Conservation (phyloP, 2,113 vertebrate genomes). For the Sinocyclocheilus grahami region DNA sequence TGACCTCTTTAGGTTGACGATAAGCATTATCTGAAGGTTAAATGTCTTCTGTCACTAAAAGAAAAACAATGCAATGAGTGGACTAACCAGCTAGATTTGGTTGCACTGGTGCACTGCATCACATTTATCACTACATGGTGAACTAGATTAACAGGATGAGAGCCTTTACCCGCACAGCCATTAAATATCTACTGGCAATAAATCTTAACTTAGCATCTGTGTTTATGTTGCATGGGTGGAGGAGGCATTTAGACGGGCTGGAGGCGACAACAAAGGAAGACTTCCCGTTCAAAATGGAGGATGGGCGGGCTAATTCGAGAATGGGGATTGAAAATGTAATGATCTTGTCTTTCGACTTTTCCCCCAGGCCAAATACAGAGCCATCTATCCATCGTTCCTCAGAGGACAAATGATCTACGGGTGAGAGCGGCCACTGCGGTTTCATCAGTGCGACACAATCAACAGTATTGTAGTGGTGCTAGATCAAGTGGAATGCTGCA, state of each 20-base stretch:
- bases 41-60: not conserved
- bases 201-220: slow-evolving; percentile 33
- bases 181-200: slow-evolving; percentile 35
- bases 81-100: not conserved
- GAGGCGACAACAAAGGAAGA: slow-evolving; percentile 63
- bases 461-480: slow-evolving; percentile 23
- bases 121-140: not conserved
- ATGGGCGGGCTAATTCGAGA: not conserved
- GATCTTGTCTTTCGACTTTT: not conserved
- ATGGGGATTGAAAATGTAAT: slow-evolving; percentile 22
- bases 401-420: slow-evolving; percentile 29
- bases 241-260: slow-evolving; percentile 53
- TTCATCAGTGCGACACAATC: slow-evolving; percentile 22
- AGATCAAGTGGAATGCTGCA: slow-evolving; percentile 16
- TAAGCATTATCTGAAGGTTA: not conserved
- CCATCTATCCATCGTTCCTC: slow-evolving; percentile 54
- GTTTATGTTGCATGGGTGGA: slow-evolving; percentile 34
- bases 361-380: not conserved
- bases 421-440: not conserved
- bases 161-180: not conserved
- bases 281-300: slow-evolving; percentile 56
- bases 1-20: not conserved
- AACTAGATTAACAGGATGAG: not conserved
- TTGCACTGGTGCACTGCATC: not conserved
- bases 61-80: not conserved